Evolutionary conservation across 2,888 invertebrate genomes (phyloP).

Genomic region (Zhuqinia jingwanae): DNA sequence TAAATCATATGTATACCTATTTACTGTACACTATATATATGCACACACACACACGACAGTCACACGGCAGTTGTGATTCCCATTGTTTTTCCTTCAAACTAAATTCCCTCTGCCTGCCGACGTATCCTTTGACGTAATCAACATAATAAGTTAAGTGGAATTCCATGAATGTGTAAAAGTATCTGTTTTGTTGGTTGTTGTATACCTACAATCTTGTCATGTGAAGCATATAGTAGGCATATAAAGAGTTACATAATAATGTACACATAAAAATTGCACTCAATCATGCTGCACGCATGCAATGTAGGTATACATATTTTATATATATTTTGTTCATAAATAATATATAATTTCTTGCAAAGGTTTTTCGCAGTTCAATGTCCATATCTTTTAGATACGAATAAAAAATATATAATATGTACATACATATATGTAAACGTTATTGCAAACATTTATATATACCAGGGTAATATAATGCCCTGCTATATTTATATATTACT

Average conservation of each 20-base stretch:
- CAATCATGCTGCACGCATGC: background rate
- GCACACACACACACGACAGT: background rate
- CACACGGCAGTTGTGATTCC: conserved; percentile 1
- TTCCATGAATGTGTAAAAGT: conserved; percentile 24
- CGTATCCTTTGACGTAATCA: background rate
- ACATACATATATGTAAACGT: background rate
- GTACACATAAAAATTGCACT: background rate
- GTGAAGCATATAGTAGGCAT: too few relatives aligned
- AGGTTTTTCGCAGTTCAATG: conserved; percentile 67
- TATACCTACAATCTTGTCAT: too few relatives aligned
- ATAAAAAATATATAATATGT: too few relatives aligned
- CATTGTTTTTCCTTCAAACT: background rate
- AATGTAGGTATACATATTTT: background rate
- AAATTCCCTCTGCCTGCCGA: background rate
- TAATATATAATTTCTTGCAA: too few relatives aligned
- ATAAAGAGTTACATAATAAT: too few relatives aligned
- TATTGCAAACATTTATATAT: background rate
- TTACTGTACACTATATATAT: too few relatives aligned
- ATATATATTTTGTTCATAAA: background rate
- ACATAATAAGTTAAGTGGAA: background rate
- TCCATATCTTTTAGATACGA: conserved; percentile 48
- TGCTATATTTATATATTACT: background rate
- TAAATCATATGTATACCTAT: background rate
- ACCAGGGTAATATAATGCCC: background rate
- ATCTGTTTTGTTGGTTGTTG: too few relatives aligned